A percentile compares a stretch with the other conserved stretches of the same genome.
These are phyloP conservation scores for Knipowitschia caucasica DNA, from an alignment of 2,797 vertebrate genomes.

Conservation along the genomic window DNA sequence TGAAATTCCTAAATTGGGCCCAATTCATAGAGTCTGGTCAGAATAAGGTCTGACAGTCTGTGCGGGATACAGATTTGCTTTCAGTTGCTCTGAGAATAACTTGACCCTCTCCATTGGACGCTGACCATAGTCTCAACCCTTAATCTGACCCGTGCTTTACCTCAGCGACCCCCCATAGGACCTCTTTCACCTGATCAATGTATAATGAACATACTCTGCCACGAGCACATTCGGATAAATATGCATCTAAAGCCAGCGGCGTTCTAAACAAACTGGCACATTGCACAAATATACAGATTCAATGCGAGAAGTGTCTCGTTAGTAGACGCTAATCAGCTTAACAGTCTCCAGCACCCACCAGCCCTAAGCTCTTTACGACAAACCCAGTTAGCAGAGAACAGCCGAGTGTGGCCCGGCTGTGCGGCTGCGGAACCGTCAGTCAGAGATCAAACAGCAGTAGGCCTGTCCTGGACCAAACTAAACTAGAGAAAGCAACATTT, in stretches of 20 bases:
- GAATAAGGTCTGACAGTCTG: conserved; percentile 2
- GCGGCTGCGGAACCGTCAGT: conserved; percentile 20
- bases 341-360: conserved; percentile 52
- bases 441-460: conserved; percentile 27
- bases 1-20: conserved; percentile 23
- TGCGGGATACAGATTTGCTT: conserved; percentile 6
- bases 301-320: conserved; percentile 66
- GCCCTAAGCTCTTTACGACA: conserved; percentile 72
- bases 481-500: not conserved
- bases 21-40: conserved; percentile 15
- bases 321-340: conserved; percentile 73
- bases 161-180: conserved; percentile 36
- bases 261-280: conserved; percentile 38
- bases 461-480: not conserved
- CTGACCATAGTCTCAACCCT: conserved; percentile 29
- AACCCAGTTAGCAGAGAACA: conserved; percentile 57
- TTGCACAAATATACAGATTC: conserved; percentile 8
- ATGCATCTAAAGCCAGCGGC: not conserved
- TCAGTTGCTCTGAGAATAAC: conserved; percentile 41
- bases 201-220: conserved; percentile 1
- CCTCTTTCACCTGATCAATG: conserved; percentile 25
- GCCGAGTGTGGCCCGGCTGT: conserved; percentile 38
- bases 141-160: conserved; percentile 23
- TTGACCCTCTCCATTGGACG: conserved; percentile 37
- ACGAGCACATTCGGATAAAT: conserved; percentile 13